Evolutionary conservation across 2,113 vertebrate species (phyloP).

Genomic region (Spheniscus mendiculus): DNA sequence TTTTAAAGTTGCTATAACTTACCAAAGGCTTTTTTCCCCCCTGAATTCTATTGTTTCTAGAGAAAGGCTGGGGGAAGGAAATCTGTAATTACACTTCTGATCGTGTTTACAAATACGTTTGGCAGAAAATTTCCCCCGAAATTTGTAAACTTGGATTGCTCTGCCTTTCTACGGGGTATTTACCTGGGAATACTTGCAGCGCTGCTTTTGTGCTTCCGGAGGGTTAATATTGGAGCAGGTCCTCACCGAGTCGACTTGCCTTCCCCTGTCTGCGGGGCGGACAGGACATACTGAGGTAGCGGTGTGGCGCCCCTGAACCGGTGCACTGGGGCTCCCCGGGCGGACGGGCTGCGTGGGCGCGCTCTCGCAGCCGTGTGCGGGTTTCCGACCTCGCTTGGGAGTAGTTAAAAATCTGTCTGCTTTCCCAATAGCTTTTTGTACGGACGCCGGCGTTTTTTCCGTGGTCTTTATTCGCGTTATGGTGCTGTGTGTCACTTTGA

Average conservation of each 20-base stretch:
- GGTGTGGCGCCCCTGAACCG: background rate
- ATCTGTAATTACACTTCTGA: background rate
- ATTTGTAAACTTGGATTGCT: background rate
- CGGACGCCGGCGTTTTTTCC: accelerated
- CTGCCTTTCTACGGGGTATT: background rate
- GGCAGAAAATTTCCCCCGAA: background rate
- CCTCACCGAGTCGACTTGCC: background rate
- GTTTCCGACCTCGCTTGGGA: background rate
- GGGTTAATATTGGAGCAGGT: background rate
- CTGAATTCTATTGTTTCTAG: background rate
- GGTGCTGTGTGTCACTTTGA: background rate
- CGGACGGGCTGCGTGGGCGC: background rate
- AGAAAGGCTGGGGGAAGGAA: background rate
- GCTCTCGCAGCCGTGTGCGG: background rate
- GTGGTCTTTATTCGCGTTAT: accelerated
- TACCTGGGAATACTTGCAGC: background rate
- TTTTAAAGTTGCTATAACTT: background rate
- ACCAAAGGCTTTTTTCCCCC: background rate
- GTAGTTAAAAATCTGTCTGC: background rate
- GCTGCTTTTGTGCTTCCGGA: background rate
- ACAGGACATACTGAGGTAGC: background rate
- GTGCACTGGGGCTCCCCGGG: background rate
- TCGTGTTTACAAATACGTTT: accelerated
- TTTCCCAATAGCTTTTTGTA: background rate
- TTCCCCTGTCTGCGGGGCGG: background rate